Conservation (phyloP, 1,140 invertebrate species). For the Mylabris phalerata region DNA sequence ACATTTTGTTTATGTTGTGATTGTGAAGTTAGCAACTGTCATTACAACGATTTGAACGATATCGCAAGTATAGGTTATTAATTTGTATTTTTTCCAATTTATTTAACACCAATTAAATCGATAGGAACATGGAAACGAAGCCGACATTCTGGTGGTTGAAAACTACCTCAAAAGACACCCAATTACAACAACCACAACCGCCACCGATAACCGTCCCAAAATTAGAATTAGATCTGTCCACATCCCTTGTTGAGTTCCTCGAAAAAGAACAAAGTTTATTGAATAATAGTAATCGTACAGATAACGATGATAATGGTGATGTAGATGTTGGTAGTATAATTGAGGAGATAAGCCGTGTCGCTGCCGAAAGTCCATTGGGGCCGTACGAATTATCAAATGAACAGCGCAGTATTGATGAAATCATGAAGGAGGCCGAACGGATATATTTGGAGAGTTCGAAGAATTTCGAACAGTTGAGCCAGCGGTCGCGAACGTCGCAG, state of each 20-base stretch:
- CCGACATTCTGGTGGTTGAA: slow-evolving; percentile 37
- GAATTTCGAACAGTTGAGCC: slow-evolving; percentile 41
- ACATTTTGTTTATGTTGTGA: too few species aligned
- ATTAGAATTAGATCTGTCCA: slow-evolving; percentile 28
- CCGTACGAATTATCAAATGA: slow-evolving; percentile 28
- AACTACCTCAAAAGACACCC: slow-evolving; percentile 14
- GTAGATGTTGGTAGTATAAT: slow-evolving; percentile 41
- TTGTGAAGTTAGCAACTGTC: too few species aligned
- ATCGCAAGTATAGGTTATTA: too few species aligned
- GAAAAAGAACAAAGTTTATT: slow-evolving; percentile 32
- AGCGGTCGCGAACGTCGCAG: slow-evolving; percentile 35
- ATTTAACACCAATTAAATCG: slow-evolving; percentile 13
- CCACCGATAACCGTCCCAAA: slow-evolving; percentile 15
- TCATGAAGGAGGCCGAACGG: slow-evolving; percentile 39
- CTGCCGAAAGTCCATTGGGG: slow-evolving; percentile 39
- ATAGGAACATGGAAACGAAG: slow-evolving; percentile 36
- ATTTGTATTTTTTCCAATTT: too few species aligned
- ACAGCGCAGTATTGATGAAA: slow-evolving; percentile 38
- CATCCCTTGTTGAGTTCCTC: slow-evolving; percentile 35
- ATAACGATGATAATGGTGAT: slow-evolving; percentile 22
- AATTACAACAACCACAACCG: slow-evolving; percentile 12
- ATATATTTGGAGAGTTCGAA: slow-evolving; percentile 41
- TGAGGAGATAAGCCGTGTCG: slow-evolving; percentile 40
- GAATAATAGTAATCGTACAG: neutral
- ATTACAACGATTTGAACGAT: too few species aligned